Conservation (phyloP, 2,113 vertebrate species). For the Bufo gargarizans region DNA sequence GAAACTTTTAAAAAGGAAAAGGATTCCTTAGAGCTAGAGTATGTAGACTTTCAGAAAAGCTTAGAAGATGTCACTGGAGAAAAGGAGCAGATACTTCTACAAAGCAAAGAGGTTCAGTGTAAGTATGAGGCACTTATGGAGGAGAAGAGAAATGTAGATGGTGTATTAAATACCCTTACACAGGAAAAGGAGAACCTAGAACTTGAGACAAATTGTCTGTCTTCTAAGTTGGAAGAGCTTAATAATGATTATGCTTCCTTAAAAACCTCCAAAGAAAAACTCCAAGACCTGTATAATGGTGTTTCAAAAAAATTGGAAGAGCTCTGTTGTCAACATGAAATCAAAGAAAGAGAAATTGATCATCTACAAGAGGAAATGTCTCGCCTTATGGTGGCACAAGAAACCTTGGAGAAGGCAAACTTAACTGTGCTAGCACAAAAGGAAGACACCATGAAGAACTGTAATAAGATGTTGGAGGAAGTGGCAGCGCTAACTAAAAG, state of each 20-base stretch:
- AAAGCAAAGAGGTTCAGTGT: slow-evolving; percentile 67
- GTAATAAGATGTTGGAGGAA: slow-evolving; percentile 65
- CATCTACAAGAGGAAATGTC: slow-evolving; percentile 68
- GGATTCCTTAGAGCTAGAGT: slow-evolving; percentile 64
- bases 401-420: slow-evolving; percentile 61
- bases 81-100: slow-evolving; percentile 62
- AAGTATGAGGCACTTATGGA: slow-evolving; percentile 70
- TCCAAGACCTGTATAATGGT: slow-evolving; percentile 66
- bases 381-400: slow-evolving; percentile 65
- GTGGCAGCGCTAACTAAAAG: slow-evolving; percentile 66
- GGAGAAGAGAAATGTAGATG: slow-evolving; percentile 72
- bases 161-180: slow-evolving; percentile 65
- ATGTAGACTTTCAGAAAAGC: slow-evolving; percentile 65
- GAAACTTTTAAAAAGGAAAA: slow-evolving; percentile 70
- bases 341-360: slow-evolving; percentile 64
- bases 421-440: slow-evolving; percentile 69
- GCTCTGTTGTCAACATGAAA: slow-evolving; percentile 67
- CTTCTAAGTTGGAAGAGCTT: slow-evolving; percentile 70
- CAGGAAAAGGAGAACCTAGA: slow-evolving; percentile 69
- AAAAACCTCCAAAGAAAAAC: slow-evolving; percentile 71
- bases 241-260: slow-evolving; percentile 67
- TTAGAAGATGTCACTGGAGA: slow-evolving; percentile 69
- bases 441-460: slow-evolving; percentile 64
- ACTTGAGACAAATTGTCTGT: slow-evolving; percentile 69
- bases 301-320: slow-evolving; percentile 71